phyloP scores from a whole-genome alignment of 1,140 invertebrate genomes.

The Brachystomella parvula region DNA sequence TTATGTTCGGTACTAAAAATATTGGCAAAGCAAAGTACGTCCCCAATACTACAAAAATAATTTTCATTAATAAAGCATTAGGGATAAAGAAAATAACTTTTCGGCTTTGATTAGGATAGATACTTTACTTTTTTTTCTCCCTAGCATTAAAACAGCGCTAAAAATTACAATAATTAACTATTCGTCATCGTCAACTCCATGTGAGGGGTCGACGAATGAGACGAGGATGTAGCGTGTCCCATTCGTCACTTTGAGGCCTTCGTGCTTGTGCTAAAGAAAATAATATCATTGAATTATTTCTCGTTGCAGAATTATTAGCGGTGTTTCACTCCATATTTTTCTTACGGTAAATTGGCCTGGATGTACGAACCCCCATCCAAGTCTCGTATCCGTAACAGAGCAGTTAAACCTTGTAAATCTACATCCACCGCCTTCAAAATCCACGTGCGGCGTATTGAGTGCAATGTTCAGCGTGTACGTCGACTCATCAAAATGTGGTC shows the following conservation, averaged over 20 bases:
- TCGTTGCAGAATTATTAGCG: not conserved
- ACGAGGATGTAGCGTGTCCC: conserved; percentile 98
- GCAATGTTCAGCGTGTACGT: conserved; percentile 98
- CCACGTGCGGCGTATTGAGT: conserved; percentile 64
- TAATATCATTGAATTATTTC: not conserved
- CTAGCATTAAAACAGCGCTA: not conserved
- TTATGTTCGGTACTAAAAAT: too few species aligned
- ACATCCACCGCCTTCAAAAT: conserved; percentile 64
- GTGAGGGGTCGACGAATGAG: conserved; percentile 96
- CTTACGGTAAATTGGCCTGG: conserved; percentile 76
- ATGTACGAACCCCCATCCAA: conserved; percentile 94
- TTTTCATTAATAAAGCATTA: not conserved
- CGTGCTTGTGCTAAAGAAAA: conserved; percentile 67
- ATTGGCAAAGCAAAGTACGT: too few species aligned
- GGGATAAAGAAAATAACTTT: not conserved
- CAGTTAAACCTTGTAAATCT: conserved; percentile 93
- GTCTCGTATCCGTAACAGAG: conserved; percentile 71
- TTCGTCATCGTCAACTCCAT: not conserved
- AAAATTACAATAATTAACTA: not conserved
- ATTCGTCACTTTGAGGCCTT: conserved; percentile 76
- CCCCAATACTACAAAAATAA: not conserved
- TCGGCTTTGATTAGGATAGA: not conserved
- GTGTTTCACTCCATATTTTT: not conserved
- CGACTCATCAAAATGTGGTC: conserved; percentile 96
- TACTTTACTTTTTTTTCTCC: not conserved